Evolutionary conservation across 2,888 invertebrate genomes (phyloP), one percentile per base, ranked within the genome.

Genomic region (Caenorhabditis japonica): DNA sequence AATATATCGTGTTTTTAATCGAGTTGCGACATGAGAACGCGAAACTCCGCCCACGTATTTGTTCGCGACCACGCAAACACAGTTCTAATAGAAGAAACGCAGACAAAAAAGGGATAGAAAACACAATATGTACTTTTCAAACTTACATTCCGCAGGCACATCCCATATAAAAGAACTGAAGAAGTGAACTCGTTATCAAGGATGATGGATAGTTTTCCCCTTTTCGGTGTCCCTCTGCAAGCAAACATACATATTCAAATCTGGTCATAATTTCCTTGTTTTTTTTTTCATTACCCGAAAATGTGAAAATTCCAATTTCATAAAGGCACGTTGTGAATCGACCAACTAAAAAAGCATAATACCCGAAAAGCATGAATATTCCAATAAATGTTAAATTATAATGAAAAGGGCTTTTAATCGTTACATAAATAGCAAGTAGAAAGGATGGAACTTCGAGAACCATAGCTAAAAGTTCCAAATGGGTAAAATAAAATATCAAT

Each of bases 81-180:
- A n/a, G n/a, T n/a, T n/a, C n/a, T n/a, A n/a, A n/a, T n/a, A n/a
- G n/a, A n/a, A n/a, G n/a, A n/a, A n/a, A n/a, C n/a, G n/a, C n/a
- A n/a, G n/a, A n/a, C n/a, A n/a, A n/a, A n/a, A n/a, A n/a, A n/a
- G n/a, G n/a, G n/a, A n/a, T n/a, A n/a, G n/a, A n/a, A n/a, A n/a
- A n/a, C n/a, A n/a, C n/a, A n/a, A n/a, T n/a, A n/a, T n/a, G n/a
- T n/a, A n/a, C n/a, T n/a, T n/a, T n/a, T n/a, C n/a, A n/a, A n/a
- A n/a, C n/a, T n/a, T 44, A 70, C 70, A 70, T 70, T 49, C 61
- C 60, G 43, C 70, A 70, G 3, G 61, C 70, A 21, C 60, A 70
- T 38, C 61, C 60, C 70, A 70, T 70, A 49, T 60, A 70, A 49
- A 56, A 70, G 39, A 52, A 70, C 43, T 70, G 70, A 13, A 70